Conservation (phyloP, 2,888 invertebrate genomes). For the Diabrotica balteata region DNA sequence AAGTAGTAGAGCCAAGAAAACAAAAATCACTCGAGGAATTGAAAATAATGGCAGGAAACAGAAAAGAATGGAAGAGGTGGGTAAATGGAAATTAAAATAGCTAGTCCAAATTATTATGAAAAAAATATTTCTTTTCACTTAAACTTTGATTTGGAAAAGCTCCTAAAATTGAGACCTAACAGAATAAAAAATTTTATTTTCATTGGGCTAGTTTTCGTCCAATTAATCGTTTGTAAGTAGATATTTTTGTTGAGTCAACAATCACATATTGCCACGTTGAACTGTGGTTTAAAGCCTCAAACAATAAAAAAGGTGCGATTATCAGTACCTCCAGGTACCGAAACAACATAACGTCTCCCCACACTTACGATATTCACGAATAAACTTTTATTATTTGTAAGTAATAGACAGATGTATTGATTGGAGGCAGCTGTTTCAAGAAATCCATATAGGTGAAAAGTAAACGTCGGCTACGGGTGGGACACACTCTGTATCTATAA, state of each 20-base stretch:
- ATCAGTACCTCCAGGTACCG: background rate
- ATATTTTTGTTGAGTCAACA: background rate
- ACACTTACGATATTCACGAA: background rate
- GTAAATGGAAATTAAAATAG: too few species aligned
- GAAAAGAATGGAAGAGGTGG: too few species aligned
- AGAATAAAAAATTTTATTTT: too few species aligned
- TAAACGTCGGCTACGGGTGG: slow-evolving; percentile 12
- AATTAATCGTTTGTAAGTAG: background rate
- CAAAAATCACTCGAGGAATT: too few species aligned
- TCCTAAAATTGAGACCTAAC: too few species aligned
- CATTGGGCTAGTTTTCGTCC: too few species aligned
- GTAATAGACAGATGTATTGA: slow-evolving; percentile 26
- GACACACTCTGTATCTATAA: background rate
- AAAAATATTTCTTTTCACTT: too few species aligned
- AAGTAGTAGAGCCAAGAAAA: too few species aligned
- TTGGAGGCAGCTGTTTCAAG: slow-evolving; percentile 16
- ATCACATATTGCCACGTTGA: background rate
- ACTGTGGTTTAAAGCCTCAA: background rate
- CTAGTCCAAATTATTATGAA: too few species aligned
- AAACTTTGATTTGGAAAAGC: too few species aligned
- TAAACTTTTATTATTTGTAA: slow-evolving; percentile 19
- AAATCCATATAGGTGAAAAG: slow-evolving; percentile 22
- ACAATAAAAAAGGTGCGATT: slow-evolving; percentile 1
- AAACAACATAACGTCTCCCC: background rate
- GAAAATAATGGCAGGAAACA: too few species aligned